Base-by-base conservation (phyloP, 2,113 vertebrate species). In the Fulmarus glacialis region DNA sequence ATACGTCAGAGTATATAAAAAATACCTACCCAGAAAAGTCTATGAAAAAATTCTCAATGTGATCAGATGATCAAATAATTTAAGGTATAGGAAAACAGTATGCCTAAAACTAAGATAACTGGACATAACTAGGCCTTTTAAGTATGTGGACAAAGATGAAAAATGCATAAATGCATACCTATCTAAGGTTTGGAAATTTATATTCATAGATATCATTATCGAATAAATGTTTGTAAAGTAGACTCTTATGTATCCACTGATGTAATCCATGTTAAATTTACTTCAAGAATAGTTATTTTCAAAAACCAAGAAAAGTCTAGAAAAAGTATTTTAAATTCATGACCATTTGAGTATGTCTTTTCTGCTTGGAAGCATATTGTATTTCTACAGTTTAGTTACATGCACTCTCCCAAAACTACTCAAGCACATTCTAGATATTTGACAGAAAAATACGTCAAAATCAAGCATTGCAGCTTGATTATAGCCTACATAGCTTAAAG, bases 401-500 rank as follows among this genome's bases (percentile, higher is more conserved):
- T 53, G n/a, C 40, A 72, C 48, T 64, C 9, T 75, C 45, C 72
- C 48, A 66, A 92, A 88, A 83, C 81, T 95, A 36, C 36, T 95
- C 59, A 95, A 83, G 68, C 17, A 87, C 11, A 80, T 92, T 97
- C 70, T 88, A 87, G 89, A 89, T 87, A 87, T 80, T 84, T 85
- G 34, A 55, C 85, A 68, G 53, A 53, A 93, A 85, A 97, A 82
- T 96, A 38, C 45, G 34, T 86, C 48, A 87, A 86, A 95, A 90
- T 75, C 67, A 86, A 80, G 12, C 45, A 63, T 80, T 93, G 45
- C 45, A 84, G 42, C n/a, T 82, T 94, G 93, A 89, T 95, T 96
- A 85, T 82, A 96, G 30, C 74, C 82, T 91, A 55, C 20, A 79
- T 38, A 91, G 42, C 63, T 97, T 87, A 93, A 93, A 98, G 85